Conservation (phyloP, 2,888 invertebrate genomes). For the Isoperla grammatica region DNA sequence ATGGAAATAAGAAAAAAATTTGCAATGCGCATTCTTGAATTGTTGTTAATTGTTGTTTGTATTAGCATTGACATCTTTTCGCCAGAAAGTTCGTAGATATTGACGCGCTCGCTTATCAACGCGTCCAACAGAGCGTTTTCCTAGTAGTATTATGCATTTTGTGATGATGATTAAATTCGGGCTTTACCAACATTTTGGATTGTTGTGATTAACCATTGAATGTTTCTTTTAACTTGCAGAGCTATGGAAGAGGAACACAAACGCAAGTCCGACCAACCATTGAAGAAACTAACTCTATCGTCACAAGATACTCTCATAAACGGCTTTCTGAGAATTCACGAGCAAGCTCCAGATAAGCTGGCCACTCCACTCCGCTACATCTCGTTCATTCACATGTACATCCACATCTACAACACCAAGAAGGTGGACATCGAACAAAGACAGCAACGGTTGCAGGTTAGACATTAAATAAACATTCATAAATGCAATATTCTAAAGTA, state of each 20-base stretch:
- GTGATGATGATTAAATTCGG: too few relatives aligned
- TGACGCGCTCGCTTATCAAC: too few relatives aligned
- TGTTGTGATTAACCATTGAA: too few relatives aligned
- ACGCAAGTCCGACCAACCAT: background rate
- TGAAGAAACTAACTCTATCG: slow-evolving; percentile 1
- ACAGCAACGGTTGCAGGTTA: slow-evolving; percentile 60
- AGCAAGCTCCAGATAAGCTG: slow-evolving; percentile 35
- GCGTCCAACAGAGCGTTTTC: too few relatives aligned
- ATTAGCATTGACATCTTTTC: too few relatives aligned
- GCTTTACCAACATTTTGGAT: too few relatives aligned
- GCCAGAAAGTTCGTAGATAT: too few relatives aligned
- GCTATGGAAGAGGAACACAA: background rate
- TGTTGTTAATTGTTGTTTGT: too few relatives aligned
- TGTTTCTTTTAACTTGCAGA: background rate
- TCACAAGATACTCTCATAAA: slow-evolving; percentile 34
- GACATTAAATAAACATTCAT: background rate
- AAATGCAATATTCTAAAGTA: too few relatives aligned
- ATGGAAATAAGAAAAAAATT: too few relatives aligned
- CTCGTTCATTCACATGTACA: slow-evolving; percentile 48
- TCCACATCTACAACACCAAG: slow-evolving; percentile 55
- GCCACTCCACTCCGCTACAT: slow-evolving; percentile 48
- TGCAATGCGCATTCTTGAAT: too few relatives aligned
- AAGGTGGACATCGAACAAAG: slow-evolving; percentile 53
- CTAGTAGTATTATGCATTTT: too few relatives aligned
- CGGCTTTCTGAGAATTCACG: slow-evolving; percentile 46